Percentiles rank a stretch among this genome's conserved stretches.
Evolutionary conservation across 2,888 invertebrate species (phyloP).

Genomic region (Heliothis peltigera): DNA sequence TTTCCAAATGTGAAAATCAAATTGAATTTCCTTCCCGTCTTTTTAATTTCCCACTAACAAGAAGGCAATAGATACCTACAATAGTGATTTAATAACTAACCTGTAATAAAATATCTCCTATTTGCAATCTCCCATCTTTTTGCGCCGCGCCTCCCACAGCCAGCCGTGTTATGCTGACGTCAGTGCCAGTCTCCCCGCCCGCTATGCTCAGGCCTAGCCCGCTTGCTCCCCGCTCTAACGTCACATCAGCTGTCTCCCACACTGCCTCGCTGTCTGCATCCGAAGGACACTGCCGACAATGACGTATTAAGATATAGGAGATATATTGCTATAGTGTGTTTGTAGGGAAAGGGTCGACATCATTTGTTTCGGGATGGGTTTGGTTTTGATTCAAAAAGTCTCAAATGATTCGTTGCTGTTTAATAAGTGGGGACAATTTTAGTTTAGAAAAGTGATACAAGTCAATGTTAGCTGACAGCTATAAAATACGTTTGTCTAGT

Average conservation of each 20-base stretch:
- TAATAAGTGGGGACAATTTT: too few relatives aligned
- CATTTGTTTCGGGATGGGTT: too few relatives aligned
- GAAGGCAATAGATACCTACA: too few relatives aligned
- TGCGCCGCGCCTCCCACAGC: slow-evolving; percentile 98
- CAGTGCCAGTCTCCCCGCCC: slow-evolving; percentile 98
- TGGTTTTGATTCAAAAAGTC: too few relatives aligned
- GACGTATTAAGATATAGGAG: slow-evolving; percentile 38
- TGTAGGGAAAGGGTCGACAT: background rate
- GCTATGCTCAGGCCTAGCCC: slow-evolving; percentile 99
- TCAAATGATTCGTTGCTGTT: too few relatives aligned
- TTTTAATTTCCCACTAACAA: too few relatives aligned
- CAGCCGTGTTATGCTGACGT: slow-evolving; percentile 99
- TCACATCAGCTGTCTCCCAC: slow-evolving; percentile 98
- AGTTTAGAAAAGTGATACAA: too few relatives aligned
- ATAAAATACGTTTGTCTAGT: too few relatives aligned
- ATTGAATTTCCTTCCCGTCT: too few relatives aligned
- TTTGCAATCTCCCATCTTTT: slow-evolving; percentile 94
- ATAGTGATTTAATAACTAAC: slow-evolving; percentile 69
- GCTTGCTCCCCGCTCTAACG: slow-evolving; percentile 95
- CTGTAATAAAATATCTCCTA: slow-evolving; percentile 97
- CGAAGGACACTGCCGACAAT: slow-evolving; percentile 73
- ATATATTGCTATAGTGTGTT: slow-evolving; percentile 9
- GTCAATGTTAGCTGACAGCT: too few relatives aligned
- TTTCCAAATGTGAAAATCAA: too few relatives aligned
- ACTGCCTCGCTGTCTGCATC: slow-evolving; percentile 91